A percentile compares a stretch with the other conserved stretches of the same genome.
These are phyloP conservation scores for Eupithecia subfuscata DNA, from an alignment of 2,888 invertebrate species.

Conservation along the genomic window DNA sequence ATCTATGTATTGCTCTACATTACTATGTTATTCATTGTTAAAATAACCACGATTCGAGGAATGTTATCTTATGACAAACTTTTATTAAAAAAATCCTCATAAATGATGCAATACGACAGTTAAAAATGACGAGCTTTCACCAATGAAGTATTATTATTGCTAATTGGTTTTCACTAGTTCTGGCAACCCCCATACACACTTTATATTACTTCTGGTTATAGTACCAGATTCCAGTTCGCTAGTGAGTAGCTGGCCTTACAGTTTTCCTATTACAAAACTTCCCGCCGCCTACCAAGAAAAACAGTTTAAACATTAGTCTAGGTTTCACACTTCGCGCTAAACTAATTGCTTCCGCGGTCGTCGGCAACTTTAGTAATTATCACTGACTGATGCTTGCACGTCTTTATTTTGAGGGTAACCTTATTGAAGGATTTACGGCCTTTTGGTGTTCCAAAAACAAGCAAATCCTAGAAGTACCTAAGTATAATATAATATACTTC, in stretches of 20 bases:
- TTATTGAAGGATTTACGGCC: background rate
- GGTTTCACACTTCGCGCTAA: slow-evolving; percentile 42
- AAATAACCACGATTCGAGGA: background rate
- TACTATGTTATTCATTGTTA: background rate
- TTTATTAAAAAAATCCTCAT: too few species aligned
- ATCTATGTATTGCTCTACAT: background rate
- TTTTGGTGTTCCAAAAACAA: background rate
- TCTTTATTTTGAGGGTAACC: slow-evolving; percentile 15
- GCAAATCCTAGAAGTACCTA: too few species aligned
- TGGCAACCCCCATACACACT: too few species aligned
- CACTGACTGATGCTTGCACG: slow-evolving; percentile 52
- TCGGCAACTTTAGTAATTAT: slow-evolving; percentile 67
- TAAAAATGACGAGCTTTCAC: too few species aligned
- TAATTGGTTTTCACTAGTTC: too few species aligned
- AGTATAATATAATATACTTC: too few species aligned
- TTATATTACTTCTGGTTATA: background rate
- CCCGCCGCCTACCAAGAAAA: slow-evolving; percentile 29
- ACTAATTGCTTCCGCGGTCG: slow-evolving; percentile 57
- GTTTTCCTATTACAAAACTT: slow-evolving; percentile 12
- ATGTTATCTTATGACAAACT: too few species aligned
- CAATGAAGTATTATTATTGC: too few species aligned
- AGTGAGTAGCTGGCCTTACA: background rate
- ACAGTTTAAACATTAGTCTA: slow-evolving; percentile 38
- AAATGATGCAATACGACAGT: too few species aligned
- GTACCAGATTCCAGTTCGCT: background rate